Base-by-base conservation (phyloP, 2,113 vertebrate genomes). In the Anhinga anhinga region DNA sequence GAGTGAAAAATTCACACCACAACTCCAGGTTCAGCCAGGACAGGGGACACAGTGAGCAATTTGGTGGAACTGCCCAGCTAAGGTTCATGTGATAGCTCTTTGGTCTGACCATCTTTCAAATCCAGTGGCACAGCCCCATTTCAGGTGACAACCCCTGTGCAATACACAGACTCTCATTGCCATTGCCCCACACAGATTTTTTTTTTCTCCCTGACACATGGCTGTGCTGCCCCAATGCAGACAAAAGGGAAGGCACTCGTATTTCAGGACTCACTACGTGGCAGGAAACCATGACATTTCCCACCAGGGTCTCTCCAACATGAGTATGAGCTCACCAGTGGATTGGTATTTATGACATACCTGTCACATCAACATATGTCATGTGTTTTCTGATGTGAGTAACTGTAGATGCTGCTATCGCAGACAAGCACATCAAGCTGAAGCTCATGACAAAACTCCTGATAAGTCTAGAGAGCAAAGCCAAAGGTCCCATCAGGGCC, bases 111-210 rank as follows among this genome's bases (percentile, higher is more conserved):
- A 25, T 6, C 65, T 58, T 56, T 50, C 69, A 66, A 36, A 45
- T 17, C 40, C 61, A 13, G 50, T 3, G 22, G 34, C 76, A 77
- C 58, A 25, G 27, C 72, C 63, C 69, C 7, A 1, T 42, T 55
- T 29, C 1, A 3, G 32, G 53, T 29, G 38, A 19, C 40, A 61
- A 36, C 19, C 32, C n/a, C n/a, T 20, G 34, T 20, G 36, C 58
- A 34, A 19, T 2, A 26, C 34, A 20, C 72, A 66, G 49, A 44
- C 45, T 49, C n/a, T 47, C 11, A 1, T 0, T 73, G 62, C 42
- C 3, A 0, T 45, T 19, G 8, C 38, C 36, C 49, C 62, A 22
- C 0, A 0, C 13, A 25, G 5, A 2, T 85, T 45, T 69, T 44
- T 44, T 44, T 42, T 36, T 34, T 10, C 63, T 61, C 76, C 78